Conservation (phyloP, 2,797 vertebrate genomes). For the Pyrocephalus nanus region DNA sequence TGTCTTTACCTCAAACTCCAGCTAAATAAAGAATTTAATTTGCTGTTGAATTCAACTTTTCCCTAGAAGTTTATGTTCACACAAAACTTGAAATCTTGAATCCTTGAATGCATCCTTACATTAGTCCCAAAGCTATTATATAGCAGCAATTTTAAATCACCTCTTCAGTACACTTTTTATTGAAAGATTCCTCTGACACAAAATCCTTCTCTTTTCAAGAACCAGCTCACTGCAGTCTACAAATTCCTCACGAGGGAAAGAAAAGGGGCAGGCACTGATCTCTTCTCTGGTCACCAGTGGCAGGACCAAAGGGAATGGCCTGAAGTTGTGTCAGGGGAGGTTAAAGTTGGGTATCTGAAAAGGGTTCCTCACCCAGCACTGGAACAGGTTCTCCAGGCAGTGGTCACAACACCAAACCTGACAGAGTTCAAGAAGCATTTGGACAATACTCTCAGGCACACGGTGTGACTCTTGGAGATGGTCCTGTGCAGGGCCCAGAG, state of each 20-base stretch:
- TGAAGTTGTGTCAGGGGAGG: background rate
- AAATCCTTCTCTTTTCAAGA: background rate
- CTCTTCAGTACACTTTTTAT: background rate
- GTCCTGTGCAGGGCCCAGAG: background rate
- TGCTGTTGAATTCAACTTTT: background rate
- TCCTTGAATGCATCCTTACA: background rate
- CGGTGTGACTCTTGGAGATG: background rate
- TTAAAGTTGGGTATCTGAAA: background rate
- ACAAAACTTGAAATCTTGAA: background rate
- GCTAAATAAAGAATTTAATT: background rate
- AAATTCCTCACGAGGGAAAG: background rate
- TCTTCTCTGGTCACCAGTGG: background rate
- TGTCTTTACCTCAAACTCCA: background rate
- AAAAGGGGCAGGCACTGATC: background rate
- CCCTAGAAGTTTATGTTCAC: background rate
- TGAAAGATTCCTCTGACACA: background rate
- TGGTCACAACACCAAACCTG: background rate
- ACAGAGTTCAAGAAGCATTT: background rate
- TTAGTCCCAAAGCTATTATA: background rate
- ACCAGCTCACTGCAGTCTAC: background rate
- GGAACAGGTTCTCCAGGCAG: background rate
- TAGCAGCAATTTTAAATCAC: background rate
- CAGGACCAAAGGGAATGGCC: background rate
- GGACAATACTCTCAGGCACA: background rate
- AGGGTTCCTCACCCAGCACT: background rate